These are phyloP conservation scores for Caenorhabditis sp. DNA, from an alignment of 2,888 invertebrate species.

Conservation along the genomic window DNA sequence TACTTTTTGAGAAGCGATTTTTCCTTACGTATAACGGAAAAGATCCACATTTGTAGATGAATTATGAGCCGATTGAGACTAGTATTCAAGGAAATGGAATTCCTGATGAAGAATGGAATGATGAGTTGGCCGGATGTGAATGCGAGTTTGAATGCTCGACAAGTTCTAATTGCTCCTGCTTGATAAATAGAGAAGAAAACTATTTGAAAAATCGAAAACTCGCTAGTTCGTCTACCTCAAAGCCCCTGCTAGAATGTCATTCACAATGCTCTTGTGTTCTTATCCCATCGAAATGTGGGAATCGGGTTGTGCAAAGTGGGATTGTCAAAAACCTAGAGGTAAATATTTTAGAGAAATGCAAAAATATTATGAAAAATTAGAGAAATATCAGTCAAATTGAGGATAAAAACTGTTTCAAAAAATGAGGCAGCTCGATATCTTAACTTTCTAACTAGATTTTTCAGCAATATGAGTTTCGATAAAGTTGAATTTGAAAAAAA, in stretches of 20 bases:
- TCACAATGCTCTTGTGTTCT: slow-evolving; percentile 47
- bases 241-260: slow-evolving; percentile 56
- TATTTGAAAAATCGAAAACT: slow-evolving; percentile 14
- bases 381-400: no score
- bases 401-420: no score
- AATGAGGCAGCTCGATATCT: no score
- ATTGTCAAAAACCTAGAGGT: slow-evolving; percentile 46
- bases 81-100: slow-evolving; percentile 46
- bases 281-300: slow-evolving; percentile 40
- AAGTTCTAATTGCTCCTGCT: slow-evolving; percentile 46
- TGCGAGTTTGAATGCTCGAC: slow-evolving; percentile 52
- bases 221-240: background rate
- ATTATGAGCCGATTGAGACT: slow-evolving; percentile 48
- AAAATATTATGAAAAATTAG: no score
- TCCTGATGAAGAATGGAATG: slow-evolving; percentile 39
- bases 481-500: no score
- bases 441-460: no score
- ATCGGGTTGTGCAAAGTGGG: slow-evolving; percentile 58
- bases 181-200: slow-evolving; percentile 14
- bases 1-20: slow-evolving; percentile 1
- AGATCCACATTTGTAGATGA: slow-evolving; percentile 31
- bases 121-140: slow-evolving; percentile 55
- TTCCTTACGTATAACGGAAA: no score
- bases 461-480: no score
- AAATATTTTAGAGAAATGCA: no score